Base-by-base conservation (phyloP, 2,888 invertebrate species). In the Caenorhabditis doughertyi region DNA sequence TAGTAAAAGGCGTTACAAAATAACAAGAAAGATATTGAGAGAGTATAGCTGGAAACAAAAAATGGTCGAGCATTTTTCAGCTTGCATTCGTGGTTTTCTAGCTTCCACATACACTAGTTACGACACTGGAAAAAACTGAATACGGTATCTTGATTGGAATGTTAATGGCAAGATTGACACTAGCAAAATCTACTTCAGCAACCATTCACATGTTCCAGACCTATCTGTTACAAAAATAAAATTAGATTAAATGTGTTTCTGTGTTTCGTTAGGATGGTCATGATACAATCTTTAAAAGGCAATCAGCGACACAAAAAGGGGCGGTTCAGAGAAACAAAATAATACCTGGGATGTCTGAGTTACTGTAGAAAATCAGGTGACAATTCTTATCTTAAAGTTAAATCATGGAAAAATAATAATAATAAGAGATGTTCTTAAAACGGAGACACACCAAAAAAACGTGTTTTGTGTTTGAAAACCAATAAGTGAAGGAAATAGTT, bases 281-380 rank as follows among this genome's bases (percentile, higher is more conserved):
- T 44, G 44, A 25, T 39, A 8, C 44, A 47, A 47, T 18, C 44
- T 47, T 47, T 47, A 47, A 47, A 47, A 47, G 44, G 44, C 44
- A 47, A 47, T 18, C 44, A 18, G 18, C 18, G 13, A 47, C 7
- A 5, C 44, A 47, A 47, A 60, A 11, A 60, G 16, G 65, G 62
- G 60, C 72, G 72, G 62, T 72, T 72, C 72, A 72, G 18, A 27
- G 60, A 53, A 72, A 72, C 72, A 72, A 35, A 51, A 35, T n/a
- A 21, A 39, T 58, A 58, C 58, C 16, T 60, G 44, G 60, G 58
- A 58, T 71, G 70, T 68, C 44, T 47, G 58, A 35, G 71, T 49
- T 71, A 60, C 71, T 39, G 60, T 60, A 47, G 18, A 11, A 7
- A 21, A 39, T 72, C 72, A 72, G 51, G 53, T 53, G 72, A 53